A percentile compares a stretch with the other conserved stretches of the same genome.
Conservation (phyloP, 2,797 vertebrate genomes). For the Alosa sapidissima region DNA sequence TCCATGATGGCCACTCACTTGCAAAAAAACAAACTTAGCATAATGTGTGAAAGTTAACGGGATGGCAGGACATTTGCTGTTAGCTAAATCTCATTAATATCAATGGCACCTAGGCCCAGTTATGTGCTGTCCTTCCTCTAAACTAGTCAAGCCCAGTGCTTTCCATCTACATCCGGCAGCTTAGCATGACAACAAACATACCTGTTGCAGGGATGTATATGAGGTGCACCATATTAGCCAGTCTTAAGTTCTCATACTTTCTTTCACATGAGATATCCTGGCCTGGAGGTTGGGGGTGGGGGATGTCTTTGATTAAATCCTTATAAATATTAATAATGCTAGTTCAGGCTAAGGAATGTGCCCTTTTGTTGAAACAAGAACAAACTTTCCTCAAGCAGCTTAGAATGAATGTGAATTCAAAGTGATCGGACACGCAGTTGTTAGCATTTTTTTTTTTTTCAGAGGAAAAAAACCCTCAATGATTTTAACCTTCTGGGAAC, state of each 20-base stretch:
- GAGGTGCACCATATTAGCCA: background rate
- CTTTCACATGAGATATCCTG: constrained; percentile 5
- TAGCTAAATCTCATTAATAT: background rate
- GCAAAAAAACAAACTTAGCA: constrained; percentile 20
- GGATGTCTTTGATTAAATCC: constrained; percentile 28
- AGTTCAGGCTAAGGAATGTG: constrained; percentile 35
- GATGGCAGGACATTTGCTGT: background rate
- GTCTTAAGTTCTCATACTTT: background rate
- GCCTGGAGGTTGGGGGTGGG: background rate
- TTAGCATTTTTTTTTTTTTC: constrained; percentile 15
- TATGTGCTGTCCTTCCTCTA: background rate
- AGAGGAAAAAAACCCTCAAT: background rate
- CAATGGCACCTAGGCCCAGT: constrained; percentile 12
- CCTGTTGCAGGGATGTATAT: background rate
- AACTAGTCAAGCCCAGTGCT: background rate
- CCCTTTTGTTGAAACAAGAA: constrained; percentile 36
- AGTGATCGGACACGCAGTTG: constrained; percentile 12
- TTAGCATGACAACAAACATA: background rate
- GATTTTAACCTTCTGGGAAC: background rate
- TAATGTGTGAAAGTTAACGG: constrained; percentile 15
- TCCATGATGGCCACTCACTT: constrained; percentile 5
- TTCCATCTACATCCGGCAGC: background rate
- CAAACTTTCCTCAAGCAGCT: constrained; percentile 36
- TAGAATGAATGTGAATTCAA: constrained; percentile 33
- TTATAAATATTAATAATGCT: constrained; percentile 42